Evolutionary conservation across 2,113 vertebrate genomes (phyloP), one percentile per base, ranked within the genome.

Genomic region (Vidua macroura): DNA sequence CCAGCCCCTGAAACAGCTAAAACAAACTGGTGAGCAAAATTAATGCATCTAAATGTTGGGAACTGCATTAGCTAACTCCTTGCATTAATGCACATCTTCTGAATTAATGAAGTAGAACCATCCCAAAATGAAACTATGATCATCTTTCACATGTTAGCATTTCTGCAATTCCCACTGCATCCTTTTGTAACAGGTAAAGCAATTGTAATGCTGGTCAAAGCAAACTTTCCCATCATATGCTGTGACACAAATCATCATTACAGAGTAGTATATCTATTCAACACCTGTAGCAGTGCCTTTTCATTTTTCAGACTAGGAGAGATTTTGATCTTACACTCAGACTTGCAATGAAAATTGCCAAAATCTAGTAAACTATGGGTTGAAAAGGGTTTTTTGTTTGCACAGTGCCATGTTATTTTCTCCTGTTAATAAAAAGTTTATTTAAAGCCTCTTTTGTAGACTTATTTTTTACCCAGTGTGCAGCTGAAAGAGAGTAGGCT

Each of bases 121-220:
- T 28, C 31, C 0, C 1, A 55, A 70, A 93, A 37, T 19, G 3
- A 51, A n/a, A 70, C 2, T 0, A 55, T n/a, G 10, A 79, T 11
- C 27, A 35, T 13, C 17, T 84, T 67, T 80, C 22, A 22, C 3
- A 10, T 6, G 15, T 41, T 39, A 74, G 4, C 21, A 4, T 73
- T 91, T 81, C 33, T 80, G 24, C 33, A 27, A 15, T 31, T 63
- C 11, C 55, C 6, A 10, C 5, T 62, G 2, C 10, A 58, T 37
- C 13, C 12, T 79, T 77, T 49, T 0, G 0, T 21, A 52, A 79
- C 7, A 88, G 16, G 2, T 69, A 44, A 85, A 75, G 31, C 13
- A 82, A 41, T n/a, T 59, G 9, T 7, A 43, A 16, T 39, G 22
- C 43, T 70, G 7, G 28, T 67, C 23, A 85, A 81, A 86, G 9